Evolutionary conservation across 2,113 vertebrate genomes (phyloP).

Genomic region (Catharus bicknelli): DNA sequence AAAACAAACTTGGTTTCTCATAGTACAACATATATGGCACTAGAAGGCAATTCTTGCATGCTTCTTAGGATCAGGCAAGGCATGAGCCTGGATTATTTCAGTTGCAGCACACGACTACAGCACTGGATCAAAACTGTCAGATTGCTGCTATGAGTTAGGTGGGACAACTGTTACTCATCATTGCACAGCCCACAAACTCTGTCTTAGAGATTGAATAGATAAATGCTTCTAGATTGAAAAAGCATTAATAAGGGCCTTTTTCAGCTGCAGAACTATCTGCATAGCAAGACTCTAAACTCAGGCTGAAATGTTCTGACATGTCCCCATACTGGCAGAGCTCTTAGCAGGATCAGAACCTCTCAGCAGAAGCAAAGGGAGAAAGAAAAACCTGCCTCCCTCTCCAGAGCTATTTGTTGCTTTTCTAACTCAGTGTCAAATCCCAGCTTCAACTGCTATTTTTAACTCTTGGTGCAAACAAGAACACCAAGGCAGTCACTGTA

Average conservation of each 20-base stretch:
- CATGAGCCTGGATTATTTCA: not conserved
- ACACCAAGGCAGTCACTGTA: not conserved
- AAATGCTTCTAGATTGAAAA: not conserved
- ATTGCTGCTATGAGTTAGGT: not conserved
- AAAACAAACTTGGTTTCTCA: not conserved
- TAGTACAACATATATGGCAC: not conserved
- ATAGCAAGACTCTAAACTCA: not conserved
- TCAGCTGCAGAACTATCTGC: not conserved
- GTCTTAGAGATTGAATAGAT: not conserved
- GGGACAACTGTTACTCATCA: not conserved
- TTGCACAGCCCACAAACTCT: not conserved
- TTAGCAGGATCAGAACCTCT: not conserved
- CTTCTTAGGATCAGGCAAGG: not conserved
- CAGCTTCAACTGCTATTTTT: not conserved
- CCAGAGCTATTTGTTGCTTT: not conserved
- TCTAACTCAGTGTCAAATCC: not conserved
- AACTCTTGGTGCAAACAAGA: not conserved
- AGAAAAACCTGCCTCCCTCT: not conserved
- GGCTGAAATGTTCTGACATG: not conserved
- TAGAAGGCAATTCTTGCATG: not conserved
- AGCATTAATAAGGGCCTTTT: not conserved
- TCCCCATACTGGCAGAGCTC: not conserved
- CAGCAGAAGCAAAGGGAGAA: not conserved
- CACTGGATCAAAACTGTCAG: not conserved
- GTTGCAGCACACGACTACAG: not conserved